Conservation (phyloP, 2,888 invertebrate genomes). For the Nycteola revayana region DNA sequence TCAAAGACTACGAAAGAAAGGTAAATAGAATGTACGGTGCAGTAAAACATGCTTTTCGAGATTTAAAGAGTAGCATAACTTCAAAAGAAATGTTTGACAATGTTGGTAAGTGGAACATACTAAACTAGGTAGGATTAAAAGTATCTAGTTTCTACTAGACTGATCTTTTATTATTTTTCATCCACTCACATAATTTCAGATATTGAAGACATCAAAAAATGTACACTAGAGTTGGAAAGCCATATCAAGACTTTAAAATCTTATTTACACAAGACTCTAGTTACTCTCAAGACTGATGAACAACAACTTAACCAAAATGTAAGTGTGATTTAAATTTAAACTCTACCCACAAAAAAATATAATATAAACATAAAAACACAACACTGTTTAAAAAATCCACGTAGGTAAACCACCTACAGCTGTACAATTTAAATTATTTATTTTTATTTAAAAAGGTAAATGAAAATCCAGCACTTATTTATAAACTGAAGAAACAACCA, state of each 20-base stretch:
- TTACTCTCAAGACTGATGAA: slow-evolving; percentile 38
- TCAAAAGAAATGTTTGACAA: slow-evolving; percentile 41
- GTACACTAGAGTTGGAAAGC: slow-evolving; percentile 53
- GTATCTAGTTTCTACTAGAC: too few species aligned
- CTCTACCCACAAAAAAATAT: too few species aligned
- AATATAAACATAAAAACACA: too few species aligned
- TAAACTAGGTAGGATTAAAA: too few species aligned
- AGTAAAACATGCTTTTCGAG: slow-evolving; percentile 52
- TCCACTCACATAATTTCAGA: slow-evolving; percentile 48
- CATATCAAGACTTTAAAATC: slow-evolving; percentile 50
- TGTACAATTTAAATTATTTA: too few species aligned
- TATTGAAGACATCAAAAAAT: slow-evolving; percentile 56
- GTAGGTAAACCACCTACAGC: too few species aligned
- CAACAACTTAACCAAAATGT: slow-evolving; percentile 44
- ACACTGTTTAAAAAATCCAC: too few species aligned
- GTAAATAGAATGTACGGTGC: slow-evolving; percentile 40
- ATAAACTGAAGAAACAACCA: slow-evolving; percentile 23
- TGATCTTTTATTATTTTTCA: too few species aligned
- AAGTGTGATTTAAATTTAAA: too few species aligned
- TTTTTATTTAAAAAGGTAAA: too few species aligned
- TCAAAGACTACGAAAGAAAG: slow-evolving; percentile 35
- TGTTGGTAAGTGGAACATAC: slow-evolving; percentile 51
- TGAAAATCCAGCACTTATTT: slow-evolving; percentile 18
- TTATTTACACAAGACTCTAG: slow-evolving; percentile 44
- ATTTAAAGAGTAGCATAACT: slow-evolving; percentile 48